phyloP scores from a whole-genome alignment of 2,113 vertebrate species.

The Leptocoma aspasia region DNA sequence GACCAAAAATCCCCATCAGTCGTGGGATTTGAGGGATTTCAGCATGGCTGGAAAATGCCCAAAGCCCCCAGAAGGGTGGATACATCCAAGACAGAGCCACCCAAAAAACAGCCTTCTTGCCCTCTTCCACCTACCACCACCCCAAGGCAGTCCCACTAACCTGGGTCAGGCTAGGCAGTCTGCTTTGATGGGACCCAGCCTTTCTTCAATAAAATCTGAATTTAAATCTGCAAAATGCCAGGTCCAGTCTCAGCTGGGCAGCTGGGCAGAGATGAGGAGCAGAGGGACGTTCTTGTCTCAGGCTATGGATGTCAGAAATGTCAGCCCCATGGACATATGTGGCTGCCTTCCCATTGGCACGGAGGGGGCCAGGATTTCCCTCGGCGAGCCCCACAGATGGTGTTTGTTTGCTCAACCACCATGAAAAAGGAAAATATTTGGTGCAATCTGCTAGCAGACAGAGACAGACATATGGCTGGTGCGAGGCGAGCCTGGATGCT shows the following conservation, averaged over 20 bases:
- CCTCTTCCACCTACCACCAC: not conserved
- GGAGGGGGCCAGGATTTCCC: constrained; percentile 16
- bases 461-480: constrained; percentile 46
- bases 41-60: not conserved
- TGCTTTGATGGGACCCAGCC: not conserved
- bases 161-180: not conserved
- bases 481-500: not conserved
- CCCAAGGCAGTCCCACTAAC: not conserved
- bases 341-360: not conserved
- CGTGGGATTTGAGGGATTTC: not conserved
- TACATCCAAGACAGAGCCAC: not conserved
- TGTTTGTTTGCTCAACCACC: constrained; percentile 59
- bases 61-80: fast-evolving
- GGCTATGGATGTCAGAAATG: not conserved
- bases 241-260: fast-evolving
- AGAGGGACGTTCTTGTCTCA: not conserved
- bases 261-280: not conserved
- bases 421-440: constrained; percentile 57
- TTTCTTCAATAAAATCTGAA: not conserved
- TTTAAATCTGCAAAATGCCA: not conserved
- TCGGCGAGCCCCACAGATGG: not conserved
- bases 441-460: constrained; percentile 53
- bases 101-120: not conserved
- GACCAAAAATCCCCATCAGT: not conserved
- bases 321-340: fast-evolving